Conservation (phyloP, 2,888 invertebrate genomes). For the Ophion ventricosus region DNA sequence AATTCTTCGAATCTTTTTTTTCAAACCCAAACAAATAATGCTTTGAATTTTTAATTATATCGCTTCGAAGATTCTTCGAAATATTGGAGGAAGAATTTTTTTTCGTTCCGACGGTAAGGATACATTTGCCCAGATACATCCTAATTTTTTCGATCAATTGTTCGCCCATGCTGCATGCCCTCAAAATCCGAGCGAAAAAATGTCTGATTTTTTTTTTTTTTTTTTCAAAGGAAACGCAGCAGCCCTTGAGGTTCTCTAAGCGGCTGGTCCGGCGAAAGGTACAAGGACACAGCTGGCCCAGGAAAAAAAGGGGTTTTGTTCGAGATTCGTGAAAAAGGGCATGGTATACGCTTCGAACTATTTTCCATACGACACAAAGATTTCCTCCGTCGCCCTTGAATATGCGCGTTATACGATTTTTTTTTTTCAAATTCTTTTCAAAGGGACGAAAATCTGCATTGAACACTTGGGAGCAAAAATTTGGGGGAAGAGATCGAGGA, state of each 20-base stretch:
- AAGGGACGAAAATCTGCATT: conserved; percentile 34
- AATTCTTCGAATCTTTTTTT: too few relatives aligned
- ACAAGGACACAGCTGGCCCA: conserved; percentile 58
- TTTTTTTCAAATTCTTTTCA: conserved; percentile 35
- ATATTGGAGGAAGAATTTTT: neutral
- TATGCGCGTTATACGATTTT: conserved; percentile 38
- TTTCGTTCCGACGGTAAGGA: neutral
- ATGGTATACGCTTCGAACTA: conserved; percentile 48
- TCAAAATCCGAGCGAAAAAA: conserved; percentile 48
- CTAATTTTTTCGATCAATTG: conserved; percentile 15
- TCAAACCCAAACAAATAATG: too few relatives aligned
- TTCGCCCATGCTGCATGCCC: conserved; percentile 18
- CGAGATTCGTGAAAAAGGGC: conserved; percentile 52
- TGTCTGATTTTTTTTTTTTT: conserved; percentile 54
- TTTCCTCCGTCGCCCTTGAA: conserved; percentile 35
- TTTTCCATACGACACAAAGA: conserved; percentile 49
- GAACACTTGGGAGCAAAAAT: conserved; percentile 21
- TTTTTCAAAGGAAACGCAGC: conserved; percentile 51
- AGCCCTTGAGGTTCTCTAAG: conserved; percentile 53
- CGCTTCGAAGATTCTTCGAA: too few relatives aligned
- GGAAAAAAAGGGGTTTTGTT: conserved; percentile 62
- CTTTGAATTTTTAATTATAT: too few relatives aligned
- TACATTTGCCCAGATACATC: conserved; percentile 1
- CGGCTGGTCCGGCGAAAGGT: conserved; percentile 46
- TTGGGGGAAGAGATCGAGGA: neutral